phyloP scores from a whole-genome alignment of 23 tunicate genomes.

The Aplidium turbinatum region DNA sequence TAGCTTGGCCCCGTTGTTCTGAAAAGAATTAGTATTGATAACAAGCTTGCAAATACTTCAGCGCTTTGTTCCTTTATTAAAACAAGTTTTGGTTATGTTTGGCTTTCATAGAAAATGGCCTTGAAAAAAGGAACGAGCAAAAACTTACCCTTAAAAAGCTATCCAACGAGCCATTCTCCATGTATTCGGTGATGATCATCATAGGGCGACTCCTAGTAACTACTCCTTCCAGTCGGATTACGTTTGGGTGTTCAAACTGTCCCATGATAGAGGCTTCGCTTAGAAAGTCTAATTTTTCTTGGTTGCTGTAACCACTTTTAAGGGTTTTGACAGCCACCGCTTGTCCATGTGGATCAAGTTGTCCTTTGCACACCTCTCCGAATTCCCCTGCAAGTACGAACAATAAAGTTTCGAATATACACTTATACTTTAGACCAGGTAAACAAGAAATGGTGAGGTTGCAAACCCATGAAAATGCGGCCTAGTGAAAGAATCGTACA shows the following conservation, averaged over 20 bases:
- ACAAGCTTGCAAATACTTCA: too few species aligned
- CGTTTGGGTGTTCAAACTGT: conserved; percentile 91
- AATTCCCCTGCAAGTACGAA: conserved; percentile 95
- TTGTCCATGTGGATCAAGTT: conserved; percentile 4
- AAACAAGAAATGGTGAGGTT: too few species aligned
- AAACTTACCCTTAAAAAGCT: conserved; percentile 59
- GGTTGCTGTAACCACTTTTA: conserved; percentile 66
- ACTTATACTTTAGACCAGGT: too few species aligned
- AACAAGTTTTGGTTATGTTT: too few species aligned
- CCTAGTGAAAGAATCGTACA: too few species aligned
- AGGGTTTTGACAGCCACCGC: conserved; percentile 81
- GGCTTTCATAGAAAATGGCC: neutral
- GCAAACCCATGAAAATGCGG: too few species aligned
- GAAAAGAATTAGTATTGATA: conserved; percentile 1
- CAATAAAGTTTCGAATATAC: too few species aligned
- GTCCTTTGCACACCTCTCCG: conserved; percentile 82
- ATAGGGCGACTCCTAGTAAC: conserved; percentile 76
- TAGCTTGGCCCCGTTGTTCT: conserved; percentile 44
- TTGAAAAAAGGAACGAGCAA: neutral
- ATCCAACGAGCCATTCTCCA: conserved; percentile 95
- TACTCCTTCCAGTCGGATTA: conserved; percentile 93
- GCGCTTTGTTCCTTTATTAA: too few species aligned
- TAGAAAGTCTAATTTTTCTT: conserved; percentile 80
- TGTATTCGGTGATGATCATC: conserved; percentile 91
- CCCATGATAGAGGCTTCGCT: conserved; percentile 91